Evolutionary conservation across 2,888 invertebrate species (phyloP).

Genomic region (Catonia carolina): DNA sequence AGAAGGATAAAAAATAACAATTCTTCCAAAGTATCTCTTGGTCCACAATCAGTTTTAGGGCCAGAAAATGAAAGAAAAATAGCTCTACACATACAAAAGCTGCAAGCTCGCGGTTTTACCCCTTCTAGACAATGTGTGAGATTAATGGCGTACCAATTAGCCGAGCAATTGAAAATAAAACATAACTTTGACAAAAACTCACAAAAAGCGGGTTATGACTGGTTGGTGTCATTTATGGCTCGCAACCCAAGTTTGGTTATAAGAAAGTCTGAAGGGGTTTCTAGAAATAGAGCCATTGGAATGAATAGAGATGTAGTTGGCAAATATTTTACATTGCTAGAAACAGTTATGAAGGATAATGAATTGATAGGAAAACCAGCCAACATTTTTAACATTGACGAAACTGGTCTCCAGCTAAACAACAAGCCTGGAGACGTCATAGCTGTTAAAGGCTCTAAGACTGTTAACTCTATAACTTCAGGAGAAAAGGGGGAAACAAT

Average conservation of each 20-base stretch:
- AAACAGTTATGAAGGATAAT: background rate
- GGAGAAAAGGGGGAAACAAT: background rate
- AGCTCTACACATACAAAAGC: background rate
- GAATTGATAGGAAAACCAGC: background rate
- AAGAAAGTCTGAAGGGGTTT: background rate
- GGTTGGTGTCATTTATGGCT: background rate
- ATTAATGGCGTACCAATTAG: background rate
- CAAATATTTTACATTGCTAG: background rate
- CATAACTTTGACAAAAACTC: background rate
- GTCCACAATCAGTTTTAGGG: background rate
- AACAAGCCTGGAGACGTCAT: constrained; percentile 1
- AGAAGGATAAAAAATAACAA: background rate
- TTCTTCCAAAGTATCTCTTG: background rate
- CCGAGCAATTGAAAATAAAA: background rate
- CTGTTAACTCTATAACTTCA: background rate
- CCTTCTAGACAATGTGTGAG: background rate
- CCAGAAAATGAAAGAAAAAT: background rate
- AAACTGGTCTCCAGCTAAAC: background rate
- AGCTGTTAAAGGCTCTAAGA: background rate
- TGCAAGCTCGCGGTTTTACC: background rate
- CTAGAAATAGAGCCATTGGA: background rate
- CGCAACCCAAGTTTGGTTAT: background rate
- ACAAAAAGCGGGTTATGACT: background rate
- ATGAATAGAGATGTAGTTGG: background rate
- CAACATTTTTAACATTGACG: constrained; percentile 1